Base-by-base conservation (phyloP, 2,888 invertebrate genomes). In the Scelioninae gen. 1 region DNA sequence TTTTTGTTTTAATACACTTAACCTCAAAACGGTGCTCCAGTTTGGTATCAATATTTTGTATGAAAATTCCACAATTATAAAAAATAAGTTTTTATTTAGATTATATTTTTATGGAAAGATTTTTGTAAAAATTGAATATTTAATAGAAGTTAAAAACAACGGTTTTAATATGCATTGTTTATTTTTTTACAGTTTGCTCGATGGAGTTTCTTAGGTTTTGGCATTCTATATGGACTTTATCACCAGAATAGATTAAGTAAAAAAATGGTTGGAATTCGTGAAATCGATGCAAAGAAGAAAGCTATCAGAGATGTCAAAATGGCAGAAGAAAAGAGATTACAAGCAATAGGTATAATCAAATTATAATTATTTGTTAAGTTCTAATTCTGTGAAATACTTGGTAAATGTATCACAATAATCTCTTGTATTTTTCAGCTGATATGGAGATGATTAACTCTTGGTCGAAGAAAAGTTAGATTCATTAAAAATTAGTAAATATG, bases 131-230 rank as follows among this genome's bases (percentile, higher is more conserved):
- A 6, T 51, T 51, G 1, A 31, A 6, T 47, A 8, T 47, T 47
- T 15, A 47, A 47, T 5, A n/a, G n/a, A 47, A 47, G 15, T 8
- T 43, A n/a, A 43, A 43, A 5, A 43, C 1, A n/a, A 43, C n/a
- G n/a, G n/a, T n/a, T n/a, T 43, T 56, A 34, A 13, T 56, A 3
- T 15, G 55, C 13, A 56, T 55, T 32, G 0, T 43, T 23, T 51
- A 15, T 49, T 5, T 58, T 29, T 32, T 79, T n/a, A 16, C 92
- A 96, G 96, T 96, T 97, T 89, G 95, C 95, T 77, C 94, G 97
- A 90, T 97, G 97, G 97, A 95, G 95, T 72, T 94, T 97, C 89
- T 94, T 97, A 3, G 91, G 94, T 0, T 93, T 94, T 0, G 97
- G 97, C 34, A 93, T 97, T 84, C 89, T 95, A 0, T 97, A 96